Evolutionary conservation across 2,113 vertebrate species (phyloP).

Genomic region (Callithrix jacchus): DNA sequence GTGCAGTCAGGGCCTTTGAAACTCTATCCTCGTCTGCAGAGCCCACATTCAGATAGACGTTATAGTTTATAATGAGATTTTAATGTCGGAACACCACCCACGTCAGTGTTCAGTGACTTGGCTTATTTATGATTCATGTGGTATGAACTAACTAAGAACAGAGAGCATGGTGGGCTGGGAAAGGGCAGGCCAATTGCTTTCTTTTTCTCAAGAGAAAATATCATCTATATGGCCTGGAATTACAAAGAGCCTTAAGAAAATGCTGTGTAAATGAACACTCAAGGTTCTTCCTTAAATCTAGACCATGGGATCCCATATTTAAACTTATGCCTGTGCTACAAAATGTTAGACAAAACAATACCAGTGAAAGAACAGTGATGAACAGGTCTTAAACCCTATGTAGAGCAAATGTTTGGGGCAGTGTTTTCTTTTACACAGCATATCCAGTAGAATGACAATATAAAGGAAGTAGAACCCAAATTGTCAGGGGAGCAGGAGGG

Average conservation of each 20-base stretch:
- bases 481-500: neutral
- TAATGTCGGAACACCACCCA: neutral
- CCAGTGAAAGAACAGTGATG: neutral
- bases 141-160: conserved; percentile 19
- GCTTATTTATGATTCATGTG: neutral
- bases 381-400: neutral
- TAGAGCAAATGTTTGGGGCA: neutral
- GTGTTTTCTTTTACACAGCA: neutral
- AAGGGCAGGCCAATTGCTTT: neutral
- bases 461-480: neutral
- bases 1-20: neutral
- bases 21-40: neutral
- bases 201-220: conserved; percentile 27
- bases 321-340: neutral
- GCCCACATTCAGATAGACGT: neutral
- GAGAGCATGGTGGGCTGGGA: neutral
- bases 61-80: neutral
- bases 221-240: neutral
- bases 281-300: neutral
- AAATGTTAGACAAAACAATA: neutral
- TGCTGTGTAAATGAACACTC: neutral
- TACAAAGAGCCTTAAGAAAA: neutral
- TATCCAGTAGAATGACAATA: neutral
- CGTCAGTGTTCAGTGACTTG: neutral
- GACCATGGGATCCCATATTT: neutral